These are phyloP conservation scores for Montipora efflorescens DNA, from an alignment of 64 coral and sea anemone species.

Conservation along the genomic window DNA sequence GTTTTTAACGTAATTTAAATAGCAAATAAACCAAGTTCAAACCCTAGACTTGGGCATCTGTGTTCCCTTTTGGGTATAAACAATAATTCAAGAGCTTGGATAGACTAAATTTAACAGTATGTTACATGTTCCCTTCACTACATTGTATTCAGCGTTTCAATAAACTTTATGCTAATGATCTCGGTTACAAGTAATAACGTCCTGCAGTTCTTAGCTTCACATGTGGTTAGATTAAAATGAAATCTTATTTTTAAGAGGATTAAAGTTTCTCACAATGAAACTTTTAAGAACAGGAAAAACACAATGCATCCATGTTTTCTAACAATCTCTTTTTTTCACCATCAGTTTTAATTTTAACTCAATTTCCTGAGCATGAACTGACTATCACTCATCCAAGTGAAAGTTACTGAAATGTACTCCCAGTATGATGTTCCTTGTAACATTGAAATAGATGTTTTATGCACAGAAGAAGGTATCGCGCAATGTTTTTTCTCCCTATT, in stretches of 20 bases:
- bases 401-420: too few relatives aligned
- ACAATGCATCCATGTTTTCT: neutral
- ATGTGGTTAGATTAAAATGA: neutral
- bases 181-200: neutral
- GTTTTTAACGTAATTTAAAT: neutral
- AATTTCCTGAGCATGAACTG: neutral
- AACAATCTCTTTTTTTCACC: neutral
- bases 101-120: neutral
- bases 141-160: neutral
- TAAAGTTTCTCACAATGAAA: neutral
- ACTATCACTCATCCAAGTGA: neutral
- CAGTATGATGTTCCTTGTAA: too few relatives aligned
- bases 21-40: neutral
- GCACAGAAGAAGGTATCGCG: too few relatives aligned
- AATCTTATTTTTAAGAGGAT: neutral
- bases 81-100: neutral
- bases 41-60: neutral
- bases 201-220: neutral
- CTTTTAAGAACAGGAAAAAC: neutral
- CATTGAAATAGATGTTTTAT: too few relatives aligned
- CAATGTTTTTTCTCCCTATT: too few relatives aligned
- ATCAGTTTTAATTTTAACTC: neutral
- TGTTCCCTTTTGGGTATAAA: neutral
- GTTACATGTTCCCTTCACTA: neutral
- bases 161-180: neutral